Percentiles rank a stretch among this genome's conserved stretches.
These are phyloP conservation scores for Notothenia rossii DNA, from an alignment of 2,113 vertebrate species.

Conservation along the genomic window DNA sequence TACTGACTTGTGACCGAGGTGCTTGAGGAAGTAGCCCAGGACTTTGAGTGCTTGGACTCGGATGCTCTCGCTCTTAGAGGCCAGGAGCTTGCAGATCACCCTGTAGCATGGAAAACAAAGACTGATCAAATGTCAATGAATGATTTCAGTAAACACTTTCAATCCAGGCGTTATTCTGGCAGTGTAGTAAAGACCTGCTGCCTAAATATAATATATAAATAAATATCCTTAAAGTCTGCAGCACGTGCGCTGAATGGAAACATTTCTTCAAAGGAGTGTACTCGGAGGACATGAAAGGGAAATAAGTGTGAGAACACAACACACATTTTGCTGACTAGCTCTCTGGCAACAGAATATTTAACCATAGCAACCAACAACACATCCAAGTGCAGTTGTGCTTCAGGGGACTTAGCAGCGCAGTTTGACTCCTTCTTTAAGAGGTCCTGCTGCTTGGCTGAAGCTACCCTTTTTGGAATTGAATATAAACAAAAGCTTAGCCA, in stretches of 20 bases:
- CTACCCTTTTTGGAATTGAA: not conserved
- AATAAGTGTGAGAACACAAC: not conserved
- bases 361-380: constrained; percentile 53
- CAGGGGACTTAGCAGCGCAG: constrained; percentile 27
- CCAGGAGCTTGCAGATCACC: constrained; percentile 98
- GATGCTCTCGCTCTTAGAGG: constrained; percentile 99
- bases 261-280: constrained; percentile 25
- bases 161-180: not conserved
- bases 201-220: not conserved
- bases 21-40: constrained; percentile 98
- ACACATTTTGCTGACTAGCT: constrained; percentile 27
- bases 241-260: constrained; percentile 25
- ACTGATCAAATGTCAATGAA: not conserved
- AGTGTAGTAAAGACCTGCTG: constrained; percentile 19
- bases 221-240: constrained; percentile 39
- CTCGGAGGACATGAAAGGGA: constrained; percentile 23
- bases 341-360: constrained; percentile 39
- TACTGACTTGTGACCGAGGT: constrained; percentile 99
- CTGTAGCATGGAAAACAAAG: constrained; percentile 77
- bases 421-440: constrained; percentile 14
- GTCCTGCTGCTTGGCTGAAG: constrained; percentile 5
- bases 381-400: constrained; percentile 22
- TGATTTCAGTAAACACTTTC: not conserved
- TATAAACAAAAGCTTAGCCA: not conserved
- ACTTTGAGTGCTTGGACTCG: constrained; percentile 99